Evolutionary conservation across 2,797 vertebrate species (phyloP).

Genomic region (Tarsius wallacei): DNA sequence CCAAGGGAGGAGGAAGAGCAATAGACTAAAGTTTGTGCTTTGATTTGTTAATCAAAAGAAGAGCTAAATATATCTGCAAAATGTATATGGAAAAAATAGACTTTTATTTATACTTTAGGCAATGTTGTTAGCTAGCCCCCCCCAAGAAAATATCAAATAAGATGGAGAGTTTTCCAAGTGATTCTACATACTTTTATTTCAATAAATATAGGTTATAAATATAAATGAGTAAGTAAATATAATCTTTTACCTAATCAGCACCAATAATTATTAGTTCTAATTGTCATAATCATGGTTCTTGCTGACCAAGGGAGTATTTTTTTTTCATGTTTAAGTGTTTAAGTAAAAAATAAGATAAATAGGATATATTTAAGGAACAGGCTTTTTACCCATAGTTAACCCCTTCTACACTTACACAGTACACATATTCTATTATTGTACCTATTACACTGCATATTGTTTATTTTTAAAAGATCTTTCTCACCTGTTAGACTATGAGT

Average conservation of each 20-base stretch:
- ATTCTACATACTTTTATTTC: constrained; percentile 34
- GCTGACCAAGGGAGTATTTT: not conserved
- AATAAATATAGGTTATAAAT: constrained; percentile 29
- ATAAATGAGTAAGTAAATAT: not conserved
- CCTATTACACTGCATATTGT: not conserved
- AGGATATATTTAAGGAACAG: constrained; percentile 13
- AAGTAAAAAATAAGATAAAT: not conserved
- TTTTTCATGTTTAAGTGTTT: constrained; percentile 40
- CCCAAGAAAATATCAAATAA: not conserved
- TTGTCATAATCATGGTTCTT: constrained; percentile 22
- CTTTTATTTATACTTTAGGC: not conserved
- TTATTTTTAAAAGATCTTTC: not conserved
- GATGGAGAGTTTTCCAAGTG: constrained; percentile 23
- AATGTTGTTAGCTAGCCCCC: not conserved
- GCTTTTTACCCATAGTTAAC: constrained; percentile 36
- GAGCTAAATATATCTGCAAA: constrained; percentile 14
- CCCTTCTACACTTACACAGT: not conserved
- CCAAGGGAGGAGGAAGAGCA: not conserved
- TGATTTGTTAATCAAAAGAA: constrained; percentile 31
- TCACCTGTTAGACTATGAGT: not conserved
- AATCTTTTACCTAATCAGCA: constrained; percentile 16
- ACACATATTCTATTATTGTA: not conserved
- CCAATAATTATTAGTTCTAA: not conserved
- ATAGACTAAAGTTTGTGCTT: constrained; percentile 31
- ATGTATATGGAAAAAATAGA: not conserved